Base-by-base conservation (phyloP, 2,888 invertebrate species). In the Temnothorax rugatulus region DNA sequence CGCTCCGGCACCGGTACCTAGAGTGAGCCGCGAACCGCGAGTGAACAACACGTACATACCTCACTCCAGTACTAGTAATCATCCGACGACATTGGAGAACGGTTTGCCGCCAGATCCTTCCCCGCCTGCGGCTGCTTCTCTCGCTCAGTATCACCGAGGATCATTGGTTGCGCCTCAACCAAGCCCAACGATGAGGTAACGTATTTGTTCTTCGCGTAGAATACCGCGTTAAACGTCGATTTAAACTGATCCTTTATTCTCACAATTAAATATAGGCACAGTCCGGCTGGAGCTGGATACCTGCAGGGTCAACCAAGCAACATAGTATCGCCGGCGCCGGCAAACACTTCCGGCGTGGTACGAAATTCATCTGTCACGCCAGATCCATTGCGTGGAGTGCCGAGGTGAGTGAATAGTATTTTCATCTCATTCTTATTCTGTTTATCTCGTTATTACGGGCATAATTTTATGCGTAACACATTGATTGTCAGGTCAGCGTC, bases 31-130 rank as follows among this genome's bases (percentile, higher is more conserved):
- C 0, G 94, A 94, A 83, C 84, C 93, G 2, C 92, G 95, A 11
- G 92, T 94, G 9, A 95, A 94, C 84, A 95, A 93, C 87, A 90
- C 93, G 7, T 94, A 94, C 73, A 86, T 94, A 85, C 92, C 94
- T 4, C 94, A 94, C 82, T 93, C 94, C n/a, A 92, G 92, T 82
- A 93, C 94, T n/a, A 90, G 92, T 66, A 90, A 90, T 82, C 94
- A 94, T 75, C 88, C 93, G 66, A 81, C 92, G 18, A 90, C 93
- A 25, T 90, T 96, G 84, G 96, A 96, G 91, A 96, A 96, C 88
- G 96, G 96, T 21, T 91, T 96, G 87, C 95, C 95, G 25, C 95
- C 95, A 5, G 96, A 96, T 89, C 94, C 95, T 9, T 94, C 94
- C 9, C 94, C 95, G 79, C 93, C 95, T 11, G 90, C 94, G 18